These are phyloP conservation scores for Fukomys damarensis DNA, from an alignment of 2,113 vertebrate genomes.

Conservation along the genomic window DNA sequence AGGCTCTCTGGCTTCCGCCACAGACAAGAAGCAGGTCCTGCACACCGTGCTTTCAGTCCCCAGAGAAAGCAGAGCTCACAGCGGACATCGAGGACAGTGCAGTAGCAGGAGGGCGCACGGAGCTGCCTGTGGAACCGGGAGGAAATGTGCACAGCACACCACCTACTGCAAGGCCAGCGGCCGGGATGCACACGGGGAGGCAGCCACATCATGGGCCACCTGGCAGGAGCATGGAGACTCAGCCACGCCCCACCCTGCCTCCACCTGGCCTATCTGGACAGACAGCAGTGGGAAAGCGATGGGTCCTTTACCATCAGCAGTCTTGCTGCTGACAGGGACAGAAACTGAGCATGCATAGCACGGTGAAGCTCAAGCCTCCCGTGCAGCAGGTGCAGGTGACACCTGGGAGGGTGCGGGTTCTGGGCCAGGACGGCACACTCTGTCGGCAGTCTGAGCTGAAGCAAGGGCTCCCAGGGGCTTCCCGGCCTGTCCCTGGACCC, in stretches of 20 bases:
- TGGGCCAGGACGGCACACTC: not conserved
- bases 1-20: not conserved
- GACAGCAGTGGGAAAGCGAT: not conserved
- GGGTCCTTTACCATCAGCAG: rapidly evolving
- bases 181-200: not conserved
- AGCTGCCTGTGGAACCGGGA: not conserved
- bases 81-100: not conserved
- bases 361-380: not conserved
- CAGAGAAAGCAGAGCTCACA: not conserved
- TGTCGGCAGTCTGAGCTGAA: rapidly evolving
- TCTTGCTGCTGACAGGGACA: not conserved
- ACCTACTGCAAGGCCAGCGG: not conserved
- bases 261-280: not conserved
- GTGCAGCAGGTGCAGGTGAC: rapidly evolving
- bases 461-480: not conserved
- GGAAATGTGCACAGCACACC: not conserved
- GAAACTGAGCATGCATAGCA: rapidly evolving
- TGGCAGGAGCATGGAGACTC: not conserved
- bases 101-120: not conserved
- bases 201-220: rapidly evolving
- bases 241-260: not conserved
- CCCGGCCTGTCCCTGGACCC: not conserved
- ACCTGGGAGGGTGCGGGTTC: too few relatives aligned
- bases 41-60: too few relatives aligned
- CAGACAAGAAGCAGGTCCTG: not conserved